Conservation (phyloP, 2,888 invertebrate species). For the Gortyna flavago region DNA sequence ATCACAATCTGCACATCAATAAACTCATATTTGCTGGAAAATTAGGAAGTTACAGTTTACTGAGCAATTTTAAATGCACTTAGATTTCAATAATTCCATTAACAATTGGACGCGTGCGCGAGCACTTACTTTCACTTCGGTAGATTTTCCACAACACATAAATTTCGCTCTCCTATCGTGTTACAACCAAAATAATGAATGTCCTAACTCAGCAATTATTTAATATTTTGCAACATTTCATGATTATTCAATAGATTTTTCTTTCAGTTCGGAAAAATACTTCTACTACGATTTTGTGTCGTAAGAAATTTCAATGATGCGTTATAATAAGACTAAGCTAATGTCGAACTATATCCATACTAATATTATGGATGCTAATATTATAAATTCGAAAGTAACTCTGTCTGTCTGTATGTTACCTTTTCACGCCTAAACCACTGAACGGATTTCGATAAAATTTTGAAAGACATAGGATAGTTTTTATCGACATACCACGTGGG, state of each 20-base stretch:
- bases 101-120: constrained; percentile 75
- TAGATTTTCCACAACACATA: constrained; percentile 71
- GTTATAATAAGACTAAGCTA: too few species aligned
- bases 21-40: constrained; percentile 43
- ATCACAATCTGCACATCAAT: constrained; percentile 31
- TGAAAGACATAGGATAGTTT: too few species aligned
- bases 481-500: too few species aligned
- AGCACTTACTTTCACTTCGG: constrained; percentile 81
- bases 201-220: not conserved
- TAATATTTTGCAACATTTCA: constrained; percentile 12
- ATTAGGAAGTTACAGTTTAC: constrained; percentile 75
- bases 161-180: constrained; percentile 50
- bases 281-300: not conserved
- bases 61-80: constrained; percentile 78
- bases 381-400: too few species aligned
- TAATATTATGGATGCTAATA: too few species aligned
- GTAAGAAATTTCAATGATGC: not conserved
- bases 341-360: not conserved
- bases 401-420: too few species aligned
- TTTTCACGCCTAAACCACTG: too few species aligned
- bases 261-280: not conserved
- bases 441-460: too few species aligned
- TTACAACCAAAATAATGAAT: constrained; percentile 27
- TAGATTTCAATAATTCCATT: constrained; percentile 82
- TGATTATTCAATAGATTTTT: constrained; percentile 1